Conservation (phyloP, 2,797 vertebrate species). For the Harpagifer antarcticus region DNA sequence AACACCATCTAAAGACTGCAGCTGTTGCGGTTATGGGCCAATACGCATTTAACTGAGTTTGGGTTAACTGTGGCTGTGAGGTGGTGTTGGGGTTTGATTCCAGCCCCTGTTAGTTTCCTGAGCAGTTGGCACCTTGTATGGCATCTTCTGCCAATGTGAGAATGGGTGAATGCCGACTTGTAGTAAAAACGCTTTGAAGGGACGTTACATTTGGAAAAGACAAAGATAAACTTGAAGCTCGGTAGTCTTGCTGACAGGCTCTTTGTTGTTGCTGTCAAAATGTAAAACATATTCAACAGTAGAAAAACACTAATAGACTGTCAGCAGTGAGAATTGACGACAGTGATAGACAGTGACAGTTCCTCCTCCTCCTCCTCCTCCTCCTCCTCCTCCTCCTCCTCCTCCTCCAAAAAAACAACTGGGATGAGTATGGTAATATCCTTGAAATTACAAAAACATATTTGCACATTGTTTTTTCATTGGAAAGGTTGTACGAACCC, state of each 20-base stretch:
- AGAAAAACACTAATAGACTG: neutral
- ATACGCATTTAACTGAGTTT: neutral
- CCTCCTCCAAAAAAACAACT: neutral
- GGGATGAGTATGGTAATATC: neutral
- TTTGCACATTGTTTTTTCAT: too few species aligned
- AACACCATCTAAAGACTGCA: neutral
- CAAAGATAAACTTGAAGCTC: neutral
- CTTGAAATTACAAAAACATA: neutral
- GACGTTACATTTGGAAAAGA: neutral
- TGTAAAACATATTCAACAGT: neutral
- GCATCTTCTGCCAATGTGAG: too few species aligned
- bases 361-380: too few species aligned
- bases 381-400: too few species aligned
- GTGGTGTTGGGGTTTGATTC: too few species aligned
- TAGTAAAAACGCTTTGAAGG: too few species aligned
- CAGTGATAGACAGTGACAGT: neutral
- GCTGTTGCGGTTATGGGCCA: neutral
- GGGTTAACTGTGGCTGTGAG: too few species aligned
- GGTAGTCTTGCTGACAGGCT: neutral
- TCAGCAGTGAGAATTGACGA: neutral
- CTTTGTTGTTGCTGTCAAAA: constrained; percentile 3
- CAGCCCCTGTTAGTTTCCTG: too few species aligned
- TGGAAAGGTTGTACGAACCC: too few species aligned
- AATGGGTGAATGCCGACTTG: too few species aligned
- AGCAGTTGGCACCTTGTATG: too few species aligned